Percentiles rank a stretch among this genome's conserved stretches.
phyloP scores from a whole-genome alignment of 2,797 vertebrate genomes.

The Sebastes matsubarae region DNA sequence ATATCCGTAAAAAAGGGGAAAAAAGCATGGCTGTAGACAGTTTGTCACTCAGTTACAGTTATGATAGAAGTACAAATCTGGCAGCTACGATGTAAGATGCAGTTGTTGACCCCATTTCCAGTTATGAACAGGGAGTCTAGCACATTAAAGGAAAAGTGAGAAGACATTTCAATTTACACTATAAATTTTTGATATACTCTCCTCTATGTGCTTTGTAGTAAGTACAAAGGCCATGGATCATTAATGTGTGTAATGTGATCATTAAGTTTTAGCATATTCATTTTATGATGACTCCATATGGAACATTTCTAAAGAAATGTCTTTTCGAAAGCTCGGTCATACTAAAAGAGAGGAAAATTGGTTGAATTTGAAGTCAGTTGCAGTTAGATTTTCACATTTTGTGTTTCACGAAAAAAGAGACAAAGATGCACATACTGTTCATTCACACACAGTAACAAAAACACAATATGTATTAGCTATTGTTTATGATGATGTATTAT shows the following conservation, averaged over 20 bases:
- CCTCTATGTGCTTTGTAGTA: neutral
- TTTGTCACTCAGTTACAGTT: neutral
- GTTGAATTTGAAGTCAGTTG: neutral
- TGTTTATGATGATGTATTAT: conserved; percentile 3
- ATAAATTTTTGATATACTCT: neutral
- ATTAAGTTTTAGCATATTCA: conserved; percentile 1
- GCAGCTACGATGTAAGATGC: neutral
- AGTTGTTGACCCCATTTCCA: neutral
- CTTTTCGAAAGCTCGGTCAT: neutral
- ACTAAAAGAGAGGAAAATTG: neutral
- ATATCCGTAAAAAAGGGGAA: neutral
- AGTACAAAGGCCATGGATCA: conserved; percentile 11
- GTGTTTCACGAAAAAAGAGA: neutral
- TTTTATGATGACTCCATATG: neutral
- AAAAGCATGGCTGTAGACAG: neutral
- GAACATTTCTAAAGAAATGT: neutral
- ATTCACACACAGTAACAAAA: neutral
- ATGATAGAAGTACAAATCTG: neutral
- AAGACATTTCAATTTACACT: neutral
- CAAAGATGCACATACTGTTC: neutral
- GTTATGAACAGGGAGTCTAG: neutral
- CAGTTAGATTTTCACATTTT: neutral
- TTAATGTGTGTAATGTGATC: conserved; percentile 6
- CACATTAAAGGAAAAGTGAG: neutral
- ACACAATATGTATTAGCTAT: neutral